phyloP scores from a whole-genome alignment of 2,888 invertebrate species.

The Thereva unica region DNA sequence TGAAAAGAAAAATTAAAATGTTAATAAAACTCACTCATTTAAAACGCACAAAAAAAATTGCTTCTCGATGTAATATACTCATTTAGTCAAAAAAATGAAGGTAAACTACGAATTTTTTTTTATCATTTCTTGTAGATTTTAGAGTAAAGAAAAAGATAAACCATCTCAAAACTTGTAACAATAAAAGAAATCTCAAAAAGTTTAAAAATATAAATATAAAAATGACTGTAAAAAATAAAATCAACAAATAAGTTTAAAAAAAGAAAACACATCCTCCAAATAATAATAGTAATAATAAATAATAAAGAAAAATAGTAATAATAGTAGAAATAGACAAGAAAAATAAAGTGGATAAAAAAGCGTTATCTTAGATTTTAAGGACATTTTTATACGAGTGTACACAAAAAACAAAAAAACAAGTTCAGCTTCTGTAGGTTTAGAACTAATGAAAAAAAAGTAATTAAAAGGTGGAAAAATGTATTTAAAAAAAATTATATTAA shows the following conservation, averaged over 20 bases:
- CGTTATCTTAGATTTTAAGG: slow-evolving; percentile 20
- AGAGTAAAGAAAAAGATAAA: slow-evolving; percentile 11
- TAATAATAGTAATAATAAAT: too few relatives aligned
- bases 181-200: slow-evolving; percentile 10
- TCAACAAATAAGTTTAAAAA: too few relatives aligned
- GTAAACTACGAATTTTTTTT: slow-evolving; percentile 24
- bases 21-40: not conserved
- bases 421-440: slow-evolving; percentile 13
- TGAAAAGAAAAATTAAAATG: not conserved
- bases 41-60: slow-evolving; percentile 21
- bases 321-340: too few relatives aligned
- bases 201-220: not conserved
- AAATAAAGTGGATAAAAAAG: not conserved
- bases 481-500: too few relatives aligned
- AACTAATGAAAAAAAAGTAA: slow-evolving; percentile 5
- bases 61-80: slow-evolving; percentile 18
- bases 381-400: slow-evolving; percentile 33
- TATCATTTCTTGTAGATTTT: slow-evolving; percentile 12
- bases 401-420: slow-evolving; percentile 21
- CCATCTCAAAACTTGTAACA: slow-evolving; percentile 16
- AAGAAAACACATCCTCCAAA: too few relatives aligned
- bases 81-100: slow-evolving; percentile 5
- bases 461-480: not conserved
- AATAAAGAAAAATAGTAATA: too few relatives aligned
- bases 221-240: too few relatives aligned